phyloP scores from a whole-genome alignment of 2,797 vertebrate species.

The Propithecus deckenii region DNA sequence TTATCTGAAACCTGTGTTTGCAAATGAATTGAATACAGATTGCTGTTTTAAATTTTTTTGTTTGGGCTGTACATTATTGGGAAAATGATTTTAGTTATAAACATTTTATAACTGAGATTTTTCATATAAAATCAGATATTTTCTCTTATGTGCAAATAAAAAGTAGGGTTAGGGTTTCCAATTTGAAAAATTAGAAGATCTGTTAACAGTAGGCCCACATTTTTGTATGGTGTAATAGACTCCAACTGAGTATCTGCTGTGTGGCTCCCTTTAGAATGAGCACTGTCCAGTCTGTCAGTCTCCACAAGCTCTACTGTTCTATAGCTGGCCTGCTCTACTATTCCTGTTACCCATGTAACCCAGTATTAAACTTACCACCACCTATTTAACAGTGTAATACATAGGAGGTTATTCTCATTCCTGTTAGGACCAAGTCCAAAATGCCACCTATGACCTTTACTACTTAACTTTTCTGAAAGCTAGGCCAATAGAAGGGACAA shows the following conservation, averaged over 20 bases:
- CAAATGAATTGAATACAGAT: neutral
- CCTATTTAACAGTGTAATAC: neutral
- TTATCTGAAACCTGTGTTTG: conserved; percentile 8
- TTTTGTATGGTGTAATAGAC: neutral
- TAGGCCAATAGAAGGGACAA: neutral
- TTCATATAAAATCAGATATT: neutral
- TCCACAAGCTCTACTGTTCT: neutral
- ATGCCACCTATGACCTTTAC: neutral
- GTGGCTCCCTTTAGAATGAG: neutral
- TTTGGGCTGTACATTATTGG: neutral
- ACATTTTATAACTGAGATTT: neutral
- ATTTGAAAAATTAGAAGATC: neutral
- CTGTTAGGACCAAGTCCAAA: neutral
- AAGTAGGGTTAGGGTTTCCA: neutral
- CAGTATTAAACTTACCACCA: neutral
- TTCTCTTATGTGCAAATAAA: neutral
- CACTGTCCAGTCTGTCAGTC: neutral
- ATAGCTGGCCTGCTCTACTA: neutral
- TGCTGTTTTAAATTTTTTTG: neutral
- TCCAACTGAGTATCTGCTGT: neutral
- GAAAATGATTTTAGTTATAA: neutral
- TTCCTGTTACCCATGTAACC: neutral
- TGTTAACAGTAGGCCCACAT: neutral
- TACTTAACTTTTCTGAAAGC: conserved; percentile 1
- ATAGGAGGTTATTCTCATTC: neutral